Evolutionary conservation across 2,888 invertebrate genomes (phyloP).

Genomic region (Colletes collaris): DNA sequence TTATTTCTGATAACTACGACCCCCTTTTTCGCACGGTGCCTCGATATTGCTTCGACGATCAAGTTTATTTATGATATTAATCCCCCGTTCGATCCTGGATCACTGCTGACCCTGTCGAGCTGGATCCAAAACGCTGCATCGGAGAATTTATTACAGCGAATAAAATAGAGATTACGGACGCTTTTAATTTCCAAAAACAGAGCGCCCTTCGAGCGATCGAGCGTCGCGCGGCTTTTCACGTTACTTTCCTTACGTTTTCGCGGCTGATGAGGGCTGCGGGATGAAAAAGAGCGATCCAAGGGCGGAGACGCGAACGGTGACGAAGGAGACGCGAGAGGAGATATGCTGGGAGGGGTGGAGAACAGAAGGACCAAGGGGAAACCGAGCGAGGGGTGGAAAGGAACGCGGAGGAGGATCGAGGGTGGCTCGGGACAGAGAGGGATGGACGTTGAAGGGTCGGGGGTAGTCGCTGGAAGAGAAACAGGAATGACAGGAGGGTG

Average conservation of each 20-base stretch:
- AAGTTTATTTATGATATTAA: no score
- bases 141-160: no score
- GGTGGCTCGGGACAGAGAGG: not conserved
- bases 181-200: no score
- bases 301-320: not conserved
- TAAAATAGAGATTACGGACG: no score
- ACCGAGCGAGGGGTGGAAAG: not conserved
- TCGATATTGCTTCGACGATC: no score
- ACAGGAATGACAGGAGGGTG: slow-evolving; percentile 33
- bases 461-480: slow-evolving; percentile 33
- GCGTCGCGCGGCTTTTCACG: slow-evolving; percentile 30
- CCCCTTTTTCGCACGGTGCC: not conserved
- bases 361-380: not conserved
- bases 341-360: slow-evolving; percentile 3
- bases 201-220: slow-evolving; percentile 5
- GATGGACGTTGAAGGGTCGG: not conserved
- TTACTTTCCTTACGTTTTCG: not conserved
- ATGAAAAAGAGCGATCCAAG: not conserved
- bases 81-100: no score
- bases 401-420: no score
- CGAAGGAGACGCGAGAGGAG: slow-evolving; percentile 18
- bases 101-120: no score
- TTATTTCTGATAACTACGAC: slow-evolving; percentile 10
- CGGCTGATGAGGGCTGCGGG: slow-evolving; percentile 8
- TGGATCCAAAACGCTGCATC: no score